Conservation (phyloP, 2,113 vertebrate genomes). For the Limanda limanda region DNA sequence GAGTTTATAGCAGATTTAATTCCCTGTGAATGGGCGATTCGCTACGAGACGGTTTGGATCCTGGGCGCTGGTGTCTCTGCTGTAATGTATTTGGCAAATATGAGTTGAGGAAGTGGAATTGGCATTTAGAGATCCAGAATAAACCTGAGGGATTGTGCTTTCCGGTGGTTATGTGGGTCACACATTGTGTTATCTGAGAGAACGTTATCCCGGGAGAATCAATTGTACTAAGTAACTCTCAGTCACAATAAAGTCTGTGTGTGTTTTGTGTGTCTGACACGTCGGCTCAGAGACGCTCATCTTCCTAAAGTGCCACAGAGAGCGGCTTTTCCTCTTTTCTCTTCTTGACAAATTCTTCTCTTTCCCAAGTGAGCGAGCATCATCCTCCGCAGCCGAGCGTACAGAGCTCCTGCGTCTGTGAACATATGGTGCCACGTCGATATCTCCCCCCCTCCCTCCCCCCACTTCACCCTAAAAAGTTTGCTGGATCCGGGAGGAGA, state of each 20-base stretch:
- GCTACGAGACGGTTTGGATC: background rate
- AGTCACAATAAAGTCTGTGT: background rate
- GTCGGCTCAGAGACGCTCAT: background rate
- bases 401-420: slow-evolving; percentile 17
- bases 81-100: background rate
- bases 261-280: too few relatives aligned
- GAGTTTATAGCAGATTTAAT: slow-evolving; percentile 30
- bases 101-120: background rate
- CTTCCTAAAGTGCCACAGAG: slow-evolving; percentile 1
- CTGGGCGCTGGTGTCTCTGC: background rate
- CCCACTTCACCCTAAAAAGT: slow-evolving; percentile 31
- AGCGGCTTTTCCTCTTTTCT: slow-evolving; percentile 4
- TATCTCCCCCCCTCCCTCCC: background rate
- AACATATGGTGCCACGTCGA: slow-evolving; percentile 43
- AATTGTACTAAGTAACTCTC: background rate
- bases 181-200: too few relatives aligned
- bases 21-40: slow-evolving; percentile 38
- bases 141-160: too few relatives aligned
- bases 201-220: too few relatives aligned
- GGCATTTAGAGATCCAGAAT: background rate
- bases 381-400: slow-evolving; percentile 38
- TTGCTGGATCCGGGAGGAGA: slow-evolving; percentile 38
- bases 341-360: background rate
- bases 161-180: too few relatives aligned
- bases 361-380: slow-evolving; percentile 13